phyloP scores from a whole-genome alignment of 2,797 vertebrate species.

The Coregonus sp. region DNA sequence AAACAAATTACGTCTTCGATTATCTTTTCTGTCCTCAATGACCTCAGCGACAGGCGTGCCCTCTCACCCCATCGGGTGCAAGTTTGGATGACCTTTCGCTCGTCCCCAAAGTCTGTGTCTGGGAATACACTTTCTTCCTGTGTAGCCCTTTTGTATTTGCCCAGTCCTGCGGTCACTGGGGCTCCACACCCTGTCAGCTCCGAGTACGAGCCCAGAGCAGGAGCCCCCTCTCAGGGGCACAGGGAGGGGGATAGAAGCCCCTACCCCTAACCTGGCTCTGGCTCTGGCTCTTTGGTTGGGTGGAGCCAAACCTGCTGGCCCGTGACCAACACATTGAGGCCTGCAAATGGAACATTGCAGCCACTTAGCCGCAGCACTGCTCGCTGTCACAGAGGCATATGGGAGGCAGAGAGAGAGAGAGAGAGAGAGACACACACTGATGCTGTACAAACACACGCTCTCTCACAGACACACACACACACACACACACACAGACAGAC shows the following conservation, averaged over 20 bases:
- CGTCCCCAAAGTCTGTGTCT: not conserved
- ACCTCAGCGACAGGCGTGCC: not conserved
- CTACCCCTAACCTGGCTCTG: not conserved
- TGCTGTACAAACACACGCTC: not conserved
- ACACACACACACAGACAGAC: not conserved
- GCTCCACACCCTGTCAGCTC: slow-evolving; percentile 25
- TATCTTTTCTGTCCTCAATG: not conserved
- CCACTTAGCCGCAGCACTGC: not conserved
- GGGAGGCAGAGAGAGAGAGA: not conserved
- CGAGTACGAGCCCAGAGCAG: slow-evolving; percentile 3
- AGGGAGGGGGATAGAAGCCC: slow-evolving; percentile 5
- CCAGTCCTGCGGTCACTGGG: slow-evolving; percentile 19
- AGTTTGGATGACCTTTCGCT: not conserved
- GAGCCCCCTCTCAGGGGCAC: slow-evolving; percentile 5
- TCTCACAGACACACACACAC: not conserved
- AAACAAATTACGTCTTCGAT: not conserved
- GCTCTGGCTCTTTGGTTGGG: not conserved
- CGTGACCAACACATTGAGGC: not conserved
- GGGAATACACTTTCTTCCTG: slow-evolving; percentile 39
- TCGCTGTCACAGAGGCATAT: not conserved
- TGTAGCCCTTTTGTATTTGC: slow-evolving; percentile 32
- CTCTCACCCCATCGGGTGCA: not conserved
- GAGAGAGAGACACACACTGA: slow-evolving; percentile 7
- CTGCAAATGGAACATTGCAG: slow-evolving; percentile 5
- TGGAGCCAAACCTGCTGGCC: slow-evolving; percentile 11